A percentile compares a stretch with the other conserved stretches of the same genome.
Evolutionary conservation across 2,888 invertebrate genomes (phyloP).

Genomic region (Neoascia interrupta): DNA sequence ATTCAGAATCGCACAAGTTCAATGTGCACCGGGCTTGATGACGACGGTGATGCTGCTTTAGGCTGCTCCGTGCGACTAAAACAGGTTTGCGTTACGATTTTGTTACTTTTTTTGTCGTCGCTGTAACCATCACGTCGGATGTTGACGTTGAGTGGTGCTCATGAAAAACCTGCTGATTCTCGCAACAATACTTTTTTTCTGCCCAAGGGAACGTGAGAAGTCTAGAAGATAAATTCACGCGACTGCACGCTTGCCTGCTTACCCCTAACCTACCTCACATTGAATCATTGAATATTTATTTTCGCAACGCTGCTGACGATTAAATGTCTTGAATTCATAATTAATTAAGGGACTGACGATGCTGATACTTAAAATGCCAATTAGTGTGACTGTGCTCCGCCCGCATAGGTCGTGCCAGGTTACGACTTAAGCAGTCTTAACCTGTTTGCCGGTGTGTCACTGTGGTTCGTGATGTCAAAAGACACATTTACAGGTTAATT

Average conservation of each 20-base stretch:
- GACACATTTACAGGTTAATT: no score
- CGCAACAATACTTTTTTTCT: background rate
- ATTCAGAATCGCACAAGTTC: conserved; percentile 68
- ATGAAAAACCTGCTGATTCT: conserved; percentile 51
- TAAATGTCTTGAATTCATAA: conserved; percentile 61
- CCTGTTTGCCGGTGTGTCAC: no score
- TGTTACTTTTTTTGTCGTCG: background rate
- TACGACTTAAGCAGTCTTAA: no score
- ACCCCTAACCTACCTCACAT: conserved; percentile 48
- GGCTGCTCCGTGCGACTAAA: conserved; percentile 30
- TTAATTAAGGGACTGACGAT: conserved; percentile 37
- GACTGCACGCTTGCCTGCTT: conserved; percentile 28
- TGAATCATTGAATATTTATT: conserved; percentile 21
- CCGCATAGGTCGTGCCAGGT: conserved; percentile 51
- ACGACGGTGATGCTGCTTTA: conserved; percentile 19
- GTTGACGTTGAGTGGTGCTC: conserved; percentile 38
- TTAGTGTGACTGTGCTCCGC: conserved; percentile 57
- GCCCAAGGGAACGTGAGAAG: conserved; percentile 49
- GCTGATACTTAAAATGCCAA: conserved; percentile 56
- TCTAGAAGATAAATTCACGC: conserved; percentile 6
- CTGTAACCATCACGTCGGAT: conserved; percentile 51
- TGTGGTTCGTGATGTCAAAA: no score
- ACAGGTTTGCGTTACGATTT: conserved; percentile 53
- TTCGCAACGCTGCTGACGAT: conserved; percentile 44
- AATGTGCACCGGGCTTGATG: conserved; percentile 57